Base-by-base conservation (phyloP, 2,113 vertebrate genomes). In the Amphiprion ocellaris region DNA sequence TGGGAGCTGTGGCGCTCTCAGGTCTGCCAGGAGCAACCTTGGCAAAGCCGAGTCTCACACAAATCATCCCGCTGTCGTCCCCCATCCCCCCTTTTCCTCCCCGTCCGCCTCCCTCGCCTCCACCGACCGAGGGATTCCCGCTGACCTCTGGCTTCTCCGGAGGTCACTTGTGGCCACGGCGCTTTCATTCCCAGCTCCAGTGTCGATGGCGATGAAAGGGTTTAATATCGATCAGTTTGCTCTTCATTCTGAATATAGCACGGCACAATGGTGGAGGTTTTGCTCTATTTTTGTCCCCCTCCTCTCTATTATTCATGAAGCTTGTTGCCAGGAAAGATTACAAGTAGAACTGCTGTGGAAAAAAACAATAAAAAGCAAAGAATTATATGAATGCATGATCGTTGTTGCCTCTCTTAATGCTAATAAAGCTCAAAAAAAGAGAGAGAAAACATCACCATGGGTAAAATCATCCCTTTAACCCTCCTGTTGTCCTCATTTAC, bases 221-320 rank as follows among this genome's bases (percentile, higher is more conserved):
- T 46, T 70, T 1, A 4, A 50, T 55, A 76, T 86, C 53, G 76
- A 89, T 84, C 52, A 15, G 7, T 61, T 59, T 63, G 19, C 26
- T 81, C 54, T 60, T 73, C 44, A 28, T 60, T 71, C 33, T 63
- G 41, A 74, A 71, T 37, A 71, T 16, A 78, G 72, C 79, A 0
- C 17, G 26, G 17, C 23, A 33, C 59, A 56, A 33, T 33, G 56
- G 70, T 77, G 78, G 67, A 79, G 69, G 72, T 72, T 89, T 87
- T 73, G 69, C 69, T 84, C 84, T 90, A 92, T 92, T 92, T 93
- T 79, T 46, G 88, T 88, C 89, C 44, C 72, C 39, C 53, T 69
- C 12, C 37, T 12, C 82, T 93, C 37, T 68, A 87, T 87, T 88
- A 90, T 91, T 83, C 63, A 91, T 87, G 75, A 68, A 19, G 65